Evolutionary conservation across 2,797 vertebrate genomes (phyloP), one percentile per base, ranked within the genome.

Genomic region (Pipistrellus kuhlii): DNA sequence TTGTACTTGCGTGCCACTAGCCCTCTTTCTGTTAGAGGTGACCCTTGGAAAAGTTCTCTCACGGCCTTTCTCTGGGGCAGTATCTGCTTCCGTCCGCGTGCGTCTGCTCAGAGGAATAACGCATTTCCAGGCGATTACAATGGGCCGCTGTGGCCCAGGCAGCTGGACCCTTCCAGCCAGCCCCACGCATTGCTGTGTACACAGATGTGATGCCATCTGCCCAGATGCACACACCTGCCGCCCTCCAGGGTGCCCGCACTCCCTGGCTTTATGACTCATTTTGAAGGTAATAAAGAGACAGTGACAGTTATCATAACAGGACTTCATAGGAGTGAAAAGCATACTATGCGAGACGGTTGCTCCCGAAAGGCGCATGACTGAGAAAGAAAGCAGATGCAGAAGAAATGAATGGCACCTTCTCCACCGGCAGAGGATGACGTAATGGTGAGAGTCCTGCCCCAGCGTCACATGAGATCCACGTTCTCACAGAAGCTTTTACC

Each of bases 211-310:
- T 5, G 51, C 23, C 38, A 21, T 14, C 51, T 73, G 57, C 35
- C 9, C 66, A 51, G 21, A 78, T 5, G 25, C 76, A 27, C 93
- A 92, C 57, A 91, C 35, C 91, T 94, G 91, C 85, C 5, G 41
- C 15, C 14, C 64, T 48, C 69, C 8, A 41, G n/a, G 9, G 25
- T 7, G 12, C 30, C 64, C 27, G 30, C 53, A 23, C 25, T 25
- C 25, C 38, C 85, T 69, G 20, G 72, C 85, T 82, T 51, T 30
- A 46, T 35, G 80, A 82, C 21, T 78, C 76, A n/a, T 59, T 86
- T 72, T 72, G 44, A 93, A 72, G 66, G 55, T 30, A 81, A 66
- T 13, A 77, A 94, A 93, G 55, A 75, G 8, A n/a, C 2, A 48
- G 72, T 73, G 55, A 83, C 83, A 81, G 78, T 72, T 23, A 53